Evolutionary conservation across 2,113 vertebrate genomes (phyloP).

Genomic region (Catagonus wagneri): DNA sequence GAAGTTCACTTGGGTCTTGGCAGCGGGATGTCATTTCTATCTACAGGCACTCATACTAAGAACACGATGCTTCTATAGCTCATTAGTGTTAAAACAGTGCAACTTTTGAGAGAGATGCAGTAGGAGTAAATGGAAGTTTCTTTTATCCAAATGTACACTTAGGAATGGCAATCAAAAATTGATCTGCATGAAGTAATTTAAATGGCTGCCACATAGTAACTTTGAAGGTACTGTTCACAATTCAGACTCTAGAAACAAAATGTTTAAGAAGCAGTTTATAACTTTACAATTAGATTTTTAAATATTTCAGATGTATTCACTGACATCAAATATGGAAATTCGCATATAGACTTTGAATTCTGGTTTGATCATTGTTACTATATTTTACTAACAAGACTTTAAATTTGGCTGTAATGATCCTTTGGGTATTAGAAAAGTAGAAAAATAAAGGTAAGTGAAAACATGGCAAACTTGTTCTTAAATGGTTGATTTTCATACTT

Average conservation of each 20-base stretch:
- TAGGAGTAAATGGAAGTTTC: not conserved
- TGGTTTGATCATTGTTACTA: not conserved
- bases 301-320: slow-evolving; percentile 1
- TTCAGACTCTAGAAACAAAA: slow-evolving; percentile 33
- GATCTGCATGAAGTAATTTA: slow-evolving; percentile 37
- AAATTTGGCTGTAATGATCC: not conserved
- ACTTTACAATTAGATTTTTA: not conserved
- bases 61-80: not conserved
- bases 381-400: slow-evolving; percentile 21
- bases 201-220: not conserved
- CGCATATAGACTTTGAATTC: not conserved
- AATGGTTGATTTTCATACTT: slow-evolving; percentile 22
- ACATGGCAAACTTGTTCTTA: not conserved
- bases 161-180: not conserved
- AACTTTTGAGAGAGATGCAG: not conserved
- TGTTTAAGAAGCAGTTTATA: slow-evolving; percentile 5
- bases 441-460: slow-evolving; percentile 32
- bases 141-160: slow-evolving; percentile 31
- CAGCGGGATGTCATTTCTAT: not conserved
- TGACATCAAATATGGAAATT: slow-evolving; percentile 32
- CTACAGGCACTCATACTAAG: not conserved
- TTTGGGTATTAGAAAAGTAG: slow-evolving; percentile 38
- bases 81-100: not conserved
- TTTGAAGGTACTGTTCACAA: slow-evolving; percentile 58
- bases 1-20: not conserved